Evolutionary conservation across 2,888 invertebrate species (phyloP).

Genomic region (Pelosia muscerda): DNA sequence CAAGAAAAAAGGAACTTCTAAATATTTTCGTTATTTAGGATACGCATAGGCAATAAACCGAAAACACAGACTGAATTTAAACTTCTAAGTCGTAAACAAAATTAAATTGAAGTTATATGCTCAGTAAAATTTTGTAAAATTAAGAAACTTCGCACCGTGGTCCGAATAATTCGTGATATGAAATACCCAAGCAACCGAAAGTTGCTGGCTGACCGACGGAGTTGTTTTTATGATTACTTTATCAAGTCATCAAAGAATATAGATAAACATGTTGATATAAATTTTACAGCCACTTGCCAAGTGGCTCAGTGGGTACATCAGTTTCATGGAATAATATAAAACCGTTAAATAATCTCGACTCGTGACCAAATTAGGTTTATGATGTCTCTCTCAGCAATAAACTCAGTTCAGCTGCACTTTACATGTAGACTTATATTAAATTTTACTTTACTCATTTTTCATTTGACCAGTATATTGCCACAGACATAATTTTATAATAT

Average conservation of each 20-base stretch:
- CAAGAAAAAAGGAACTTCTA: too few species aligned
- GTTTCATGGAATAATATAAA: slow-evolving; percentile 1
- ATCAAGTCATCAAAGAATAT: slow-evolving; percentile 1
- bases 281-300: background rate
- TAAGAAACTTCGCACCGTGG: background rate
- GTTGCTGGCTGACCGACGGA: background rate
- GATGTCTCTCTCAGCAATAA: slow-evolving; percentile 7
- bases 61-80: too few species aligned
- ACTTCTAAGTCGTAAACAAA: too few species aligned
- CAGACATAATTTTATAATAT: too few species aligned
- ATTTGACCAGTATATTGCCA: too few species aligned
- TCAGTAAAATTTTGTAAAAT: too few species aligned
- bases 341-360: slow-evolving; percentile 1
- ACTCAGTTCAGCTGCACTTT: slow-evolving; percentile 3
- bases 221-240: background rate
- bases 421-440: too few species aligned
- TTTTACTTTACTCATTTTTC: too few species aligned
- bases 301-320: background rate
- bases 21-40: too few species aligned
- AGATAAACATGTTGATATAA: slow-evolving; percentile 10
- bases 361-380: slow-evolving; percentile 15
- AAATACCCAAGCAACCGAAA: background rate
- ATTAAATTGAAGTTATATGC: too few species aligned
- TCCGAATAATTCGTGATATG: background rate
- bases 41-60: too few species aligned